Evolutionary conservation across 2,113 vertebrate species (phyloP).

Genomic region (Notechis scutatus): DNA sequence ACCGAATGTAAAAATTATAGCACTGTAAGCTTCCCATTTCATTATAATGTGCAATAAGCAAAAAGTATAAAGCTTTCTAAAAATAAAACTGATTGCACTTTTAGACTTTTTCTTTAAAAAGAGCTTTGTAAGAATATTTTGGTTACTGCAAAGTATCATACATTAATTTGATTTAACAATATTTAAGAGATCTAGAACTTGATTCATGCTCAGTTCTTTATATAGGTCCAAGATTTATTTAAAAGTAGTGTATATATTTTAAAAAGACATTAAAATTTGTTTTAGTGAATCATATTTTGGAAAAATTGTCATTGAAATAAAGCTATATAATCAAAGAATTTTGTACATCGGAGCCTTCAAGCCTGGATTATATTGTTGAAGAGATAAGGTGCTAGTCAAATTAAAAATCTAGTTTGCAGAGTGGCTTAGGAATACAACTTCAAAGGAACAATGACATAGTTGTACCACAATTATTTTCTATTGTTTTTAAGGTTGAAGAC

Average conservation of each 20-base stretch:
- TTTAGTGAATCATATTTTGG: background rate
- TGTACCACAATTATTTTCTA: background rate
- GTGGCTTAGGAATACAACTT: background rate
- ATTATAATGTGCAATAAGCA: slow-evolving; percentile 37
- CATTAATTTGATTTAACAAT: slow-evolving; percentile 11
- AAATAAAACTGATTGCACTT: slow-evolving; percentile 45
- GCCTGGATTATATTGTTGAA: background rate
- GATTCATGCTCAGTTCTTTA: background rate
- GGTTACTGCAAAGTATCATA: background rate
- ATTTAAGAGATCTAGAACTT: slow-evolving; percentile 18
- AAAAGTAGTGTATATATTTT: background rate
- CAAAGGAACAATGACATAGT: background rate
- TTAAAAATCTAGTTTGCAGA: background rate
- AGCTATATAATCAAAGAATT: background rate
- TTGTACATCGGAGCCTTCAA: background rate
- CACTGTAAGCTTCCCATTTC: slow-evolving; percentile 36
- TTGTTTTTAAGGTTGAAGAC: background rate
- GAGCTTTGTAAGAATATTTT: slow-evolving; percentile 23
- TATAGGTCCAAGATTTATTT: slow-evolving; percentile 5
- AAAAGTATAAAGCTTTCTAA: slow-evolving; percentile 43
- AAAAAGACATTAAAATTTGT: background rate
- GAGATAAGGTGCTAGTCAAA: background rate
- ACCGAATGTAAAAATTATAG: slow-evolving; percentile 28
- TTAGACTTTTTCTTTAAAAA: slow-evolving; percentile 49
- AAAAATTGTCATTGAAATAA: slow-evolving; percentile 11